These are phyloP conservation scores for Platycercus adscitus DNA, from an alignment of 2,113 vertebrate species.

Conservation along the genomic window DNA sequence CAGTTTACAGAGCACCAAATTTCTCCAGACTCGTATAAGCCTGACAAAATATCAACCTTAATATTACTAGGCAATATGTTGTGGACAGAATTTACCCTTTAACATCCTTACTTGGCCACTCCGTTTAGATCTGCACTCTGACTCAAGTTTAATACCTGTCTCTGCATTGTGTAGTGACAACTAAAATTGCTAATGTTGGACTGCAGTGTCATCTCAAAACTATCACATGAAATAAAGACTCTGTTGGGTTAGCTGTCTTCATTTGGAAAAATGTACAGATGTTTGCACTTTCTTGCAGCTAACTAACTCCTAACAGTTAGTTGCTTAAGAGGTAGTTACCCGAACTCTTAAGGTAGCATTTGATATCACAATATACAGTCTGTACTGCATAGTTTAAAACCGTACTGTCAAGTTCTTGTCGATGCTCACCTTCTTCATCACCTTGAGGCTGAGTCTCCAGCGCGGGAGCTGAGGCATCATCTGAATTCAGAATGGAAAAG, in stretches of 20 bases:
- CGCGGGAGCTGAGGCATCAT: conserved; percentile 86
- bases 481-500: conserved; percentile 99
- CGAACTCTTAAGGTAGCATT: not conserved
- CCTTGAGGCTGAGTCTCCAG: conserved; percentile 87
- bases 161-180: not conserved
- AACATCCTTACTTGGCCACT: not conserved
- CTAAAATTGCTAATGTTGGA: not conserved
- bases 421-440: conserved; percentile 92
- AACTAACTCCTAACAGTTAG: not conserved
- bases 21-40: not conserved
- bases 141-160: not conserved
- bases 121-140: not conserved
- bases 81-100: not conserved
- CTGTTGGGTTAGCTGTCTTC: not conserved
- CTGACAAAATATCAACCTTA: not conserved
- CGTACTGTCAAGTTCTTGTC: not conserved
- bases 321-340: not conserved
- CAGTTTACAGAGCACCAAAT: not conserved
- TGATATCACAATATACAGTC: not conserved
- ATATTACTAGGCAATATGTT: not conserved
- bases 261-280: not conserved
- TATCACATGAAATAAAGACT: not conserved
- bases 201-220: not conserved
- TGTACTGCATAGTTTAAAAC: not conserved
- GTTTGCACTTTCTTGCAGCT: not conserved